phyloP scores from a whole-genome alignment of 2,888 invertebrate genomes.

The Cerceris ruficornis region DNA sequence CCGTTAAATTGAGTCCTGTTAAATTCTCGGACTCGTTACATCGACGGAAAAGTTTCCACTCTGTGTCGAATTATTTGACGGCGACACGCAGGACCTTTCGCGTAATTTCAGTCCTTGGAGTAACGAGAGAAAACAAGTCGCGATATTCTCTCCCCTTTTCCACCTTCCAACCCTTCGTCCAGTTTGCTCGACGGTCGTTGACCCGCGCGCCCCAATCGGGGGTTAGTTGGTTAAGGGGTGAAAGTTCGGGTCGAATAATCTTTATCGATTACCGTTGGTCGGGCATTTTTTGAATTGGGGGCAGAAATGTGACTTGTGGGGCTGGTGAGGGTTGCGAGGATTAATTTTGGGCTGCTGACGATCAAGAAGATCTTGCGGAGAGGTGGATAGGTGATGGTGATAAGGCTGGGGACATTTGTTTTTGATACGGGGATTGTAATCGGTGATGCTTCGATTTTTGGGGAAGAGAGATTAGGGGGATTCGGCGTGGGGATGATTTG shows the following conservation, averaged over 20 bases:
- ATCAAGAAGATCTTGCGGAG: too few relatives aligned
- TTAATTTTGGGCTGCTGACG: too few relatives aligned
- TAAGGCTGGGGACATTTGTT: too few relatives aligned
- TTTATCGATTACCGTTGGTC: too few relatives aligned
- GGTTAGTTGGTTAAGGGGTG: background rate
- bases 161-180: background rate
- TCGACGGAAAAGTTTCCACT: constrained; percentile 16
- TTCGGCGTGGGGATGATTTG: too few relatives aligned
- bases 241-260: background rate
- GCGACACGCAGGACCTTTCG: constrained; percentile 1
- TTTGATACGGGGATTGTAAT: too few relatives aligned
- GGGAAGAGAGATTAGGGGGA: too few relatives aligned
- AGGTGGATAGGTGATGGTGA: too few relatives aligned
- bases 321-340: too few relatives aligned
- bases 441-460: too few relatives aligned
- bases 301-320: too few relatives aligned
- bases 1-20: background rate
- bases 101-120: background rate
- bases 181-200: background rate
- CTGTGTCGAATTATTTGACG: constrained; percentile 37
- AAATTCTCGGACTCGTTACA: constrained; percentile 10
- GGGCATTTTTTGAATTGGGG: too few relatives aligned
- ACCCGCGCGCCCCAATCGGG: background rate
- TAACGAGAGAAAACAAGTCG: background rate
- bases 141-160: background rate